phyloP scores from a whole-genome alignment of 2,888 invertebrate genomes.

The Cerastis leucographa region DNA sequence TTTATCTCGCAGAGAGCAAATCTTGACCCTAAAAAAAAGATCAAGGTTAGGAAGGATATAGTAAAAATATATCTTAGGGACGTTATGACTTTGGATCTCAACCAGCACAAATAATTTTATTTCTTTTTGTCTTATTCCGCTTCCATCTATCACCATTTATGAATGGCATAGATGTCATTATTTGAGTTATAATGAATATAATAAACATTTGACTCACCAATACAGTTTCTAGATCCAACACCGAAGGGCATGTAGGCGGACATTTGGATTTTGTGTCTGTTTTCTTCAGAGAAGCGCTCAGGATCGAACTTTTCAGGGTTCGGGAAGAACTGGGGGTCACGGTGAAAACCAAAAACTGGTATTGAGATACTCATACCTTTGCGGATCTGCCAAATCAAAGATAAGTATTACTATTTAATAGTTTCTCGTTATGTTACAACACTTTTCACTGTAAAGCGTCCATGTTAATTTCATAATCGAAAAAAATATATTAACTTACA shows the following conservation, averaged over 20 bases:
- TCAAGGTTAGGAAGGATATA: neutral
- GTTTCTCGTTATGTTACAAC: neutral
- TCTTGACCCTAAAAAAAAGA: slow-evolving; percentile 70
- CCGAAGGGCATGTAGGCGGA: slow-evolving; percentile 87
- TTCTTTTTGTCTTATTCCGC: neutral
- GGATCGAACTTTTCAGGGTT: slow-evolving; percentile 90
- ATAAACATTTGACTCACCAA: slow-evolving; percentile 79
- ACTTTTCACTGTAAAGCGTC: neutral
- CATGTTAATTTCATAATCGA: neutral
- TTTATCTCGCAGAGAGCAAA: slow-evolving; percentile 84
- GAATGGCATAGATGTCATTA: neutral
- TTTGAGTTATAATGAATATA: neutral
- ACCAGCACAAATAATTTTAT: neutral
- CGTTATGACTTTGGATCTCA: neutral
- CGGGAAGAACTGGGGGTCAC: slow-evolving; percentile 76
- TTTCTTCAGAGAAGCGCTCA: slow-evolving; percentile 89
- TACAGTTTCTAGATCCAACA: slow-evolving; percentile 89
- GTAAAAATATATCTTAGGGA: neutral
- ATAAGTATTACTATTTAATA: neutral
- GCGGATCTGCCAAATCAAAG: slow-evolving; percentile 23
- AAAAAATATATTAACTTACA: neutral
- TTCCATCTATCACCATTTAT: neutral
- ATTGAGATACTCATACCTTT: slow-evolving; percentile 48
- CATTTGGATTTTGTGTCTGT: slow-evolving; percentile 78
- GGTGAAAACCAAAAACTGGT: slow-evolving; percentile 49